These are phyloP conservation scores for Conus ventricosus DNA, from an alignment of 1,140 invertebrate genomes.

Conservation along the genomic window DNA sequence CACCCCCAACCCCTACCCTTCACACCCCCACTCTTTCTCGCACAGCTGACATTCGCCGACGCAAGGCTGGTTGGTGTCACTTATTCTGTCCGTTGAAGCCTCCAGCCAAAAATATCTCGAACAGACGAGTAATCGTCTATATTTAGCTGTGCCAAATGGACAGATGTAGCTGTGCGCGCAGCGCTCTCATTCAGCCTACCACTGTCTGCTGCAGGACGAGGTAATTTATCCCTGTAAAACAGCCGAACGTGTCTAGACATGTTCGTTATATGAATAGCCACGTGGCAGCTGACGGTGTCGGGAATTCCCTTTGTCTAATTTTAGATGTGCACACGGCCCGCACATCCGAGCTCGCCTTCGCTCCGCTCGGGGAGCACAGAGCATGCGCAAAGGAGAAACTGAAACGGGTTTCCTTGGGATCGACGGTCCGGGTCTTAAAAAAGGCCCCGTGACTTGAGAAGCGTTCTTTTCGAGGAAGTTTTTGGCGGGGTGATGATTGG, in stretches of 20 bases:
- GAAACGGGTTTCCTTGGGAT: constrained; percentile 15
- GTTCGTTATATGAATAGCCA: background rate
- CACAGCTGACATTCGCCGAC: too few relatives aligned
- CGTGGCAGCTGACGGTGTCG: constrained; percentile 23
- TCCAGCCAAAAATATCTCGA: too few relatives aligned
- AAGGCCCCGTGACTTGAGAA: background rate
- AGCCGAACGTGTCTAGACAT: constrained; percentile 21
- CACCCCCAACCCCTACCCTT: too few relatives aligned
- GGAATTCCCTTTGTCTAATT: constrained; percentile 18
- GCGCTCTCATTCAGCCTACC: background rate
- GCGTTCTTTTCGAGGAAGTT: background rate
- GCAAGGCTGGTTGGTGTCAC: too few relatives aligned
- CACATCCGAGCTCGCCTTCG: background rate
- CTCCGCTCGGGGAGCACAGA: too few relatives aligned
- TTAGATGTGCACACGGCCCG: background rate
- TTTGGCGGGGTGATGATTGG: too few relatives aligned
- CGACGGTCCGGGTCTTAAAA: background rate
- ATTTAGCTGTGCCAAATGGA: too few relatives aligned
- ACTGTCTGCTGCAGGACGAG: background rate
- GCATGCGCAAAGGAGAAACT: background rate
- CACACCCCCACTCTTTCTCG: too few relatives aligned
- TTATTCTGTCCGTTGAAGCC: too few relatives aligned
- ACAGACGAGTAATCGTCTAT: too few relatives aligned
- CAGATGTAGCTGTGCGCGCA: background rate
- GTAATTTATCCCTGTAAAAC: background rate